phyloP scores from a whole-genome alignment of 2,797 vertebrate genomes.

The Rhyacichthys aspro region DNA sequence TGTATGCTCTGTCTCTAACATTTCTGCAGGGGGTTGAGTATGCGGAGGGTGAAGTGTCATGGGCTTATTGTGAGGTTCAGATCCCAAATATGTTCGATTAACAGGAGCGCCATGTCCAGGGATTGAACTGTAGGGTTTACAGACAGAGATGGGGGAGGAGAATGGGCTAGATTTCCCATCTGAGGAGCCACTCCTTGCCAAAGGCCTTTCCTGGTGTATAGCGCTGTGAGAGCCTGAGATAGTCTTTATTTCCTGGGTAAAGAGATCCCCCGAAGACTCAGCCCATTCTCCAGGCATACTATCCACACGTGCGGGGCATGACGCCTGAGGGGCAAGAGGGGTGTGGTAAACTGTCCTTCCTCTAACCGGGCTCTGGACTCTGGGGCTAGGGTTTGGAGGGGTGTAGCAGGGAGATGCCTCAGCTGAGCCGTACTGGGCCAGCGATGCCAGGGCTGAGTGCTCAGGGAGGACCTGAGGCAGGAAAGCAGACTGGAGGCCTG shows the following conservation, averaged over 20 bases:
- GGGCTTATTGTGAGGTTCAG: slow-evolving; percentile 77
- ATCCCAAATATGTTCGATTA: slow-evolving; percentile 86
- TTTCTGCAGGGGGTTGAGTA: slow-evolving; percentile 77
- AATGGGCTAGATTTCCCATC: slow-evolving; percentile 77
- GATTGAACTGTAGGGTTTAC: slow-evolving; percentile 82
- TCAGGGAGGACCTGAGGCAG: slow-evolving; percentile 83
- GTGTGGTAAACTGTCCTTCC: slow-evolving; percentile 80
- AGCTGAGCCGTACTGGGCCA: slow-evolving; percentile 80
- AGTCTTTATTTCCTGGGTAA: slow-evolving; percentile 91
- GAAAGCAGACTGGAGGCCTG: slow-evolving; percentile 81
- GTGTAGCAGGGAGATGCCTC: slow-evolving; percentile 82
- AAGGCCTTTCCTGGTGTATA: slow-evolving; percentile 84
- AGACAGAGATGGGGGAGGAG: slow-evolving; percentile 72
- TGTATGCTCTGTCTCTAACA: slow-evolving; percentile 80
- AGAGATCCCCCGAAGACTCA: slow-evolving; percentile 81
- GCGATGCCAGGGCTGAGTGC: slow-evolving; percentile 80
- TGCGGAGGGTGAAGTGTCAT: slow-evolving; percentile 52
- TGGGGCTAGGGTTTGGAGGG: slow-evolving; percentile 83
- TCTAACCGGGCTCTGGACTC: slow-evolving; percentile 83
- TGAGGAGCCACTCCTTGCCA: slow-evolving; percentile 76
- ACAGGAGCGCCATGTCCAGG: slow-evolving; percentile 84
- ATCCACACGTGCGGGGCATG: slow-evolving; percentile 75
- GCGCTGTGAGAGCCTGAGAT: slow-evolving; percentile 91
- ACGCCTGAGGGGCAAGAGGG: slow-evolving; percentile 82
- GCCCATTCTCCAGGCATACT: slow-evolving; percentile 63